A percentile compares a stretch with the other conserved stretches of the same genome.
These are phyloP conservation scores for Manis pentadactyla DNA, from an alignment of 2,797 vertebrate genomes.

Conservation along the genomic window DNA sequence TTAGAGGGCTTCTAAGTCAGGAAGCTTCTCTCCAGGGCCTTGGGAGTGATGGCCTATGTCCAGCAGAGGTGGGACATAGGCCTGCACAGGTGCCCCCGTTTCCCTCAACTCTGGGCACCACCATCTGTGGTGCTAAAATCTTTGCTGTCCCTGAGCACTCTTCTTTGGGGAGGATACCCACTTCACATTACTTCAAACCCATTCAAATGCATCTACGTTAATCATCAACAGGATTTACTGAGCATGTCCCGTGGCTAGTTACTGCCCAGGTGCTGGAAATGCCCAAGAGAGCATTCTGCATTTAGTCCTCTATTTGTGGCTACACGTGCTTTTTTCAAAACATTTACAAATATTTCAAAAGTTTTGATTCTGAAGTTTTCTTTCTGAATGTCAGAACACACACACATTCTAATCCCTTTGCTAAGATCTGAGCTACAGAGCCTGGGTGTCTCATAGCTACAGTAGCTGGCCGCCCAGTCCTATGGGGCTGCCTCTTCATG, in stretches of 20 bases:
- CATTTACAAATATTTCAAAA: not conserved
- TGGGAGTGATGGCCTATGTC: too few relatives aligned
- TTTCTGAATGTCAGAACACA: not conserved
- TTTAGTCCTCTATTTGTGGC: not conserved
- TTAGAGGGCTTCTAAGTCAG: too few relatives aligned
- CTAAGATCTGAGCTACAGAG: not conserved
- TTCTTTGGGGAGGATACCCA: not conserved
- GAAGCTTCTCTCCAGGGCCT: not conserved
- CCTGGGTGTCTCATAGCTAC: not conserved
- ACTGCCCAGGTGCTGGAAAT: fast-evolving
- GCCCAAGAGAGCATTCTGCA: too few relatives aligned
- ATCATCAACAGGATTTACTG: not conserved
- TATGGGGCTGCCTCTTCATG: not conserved
- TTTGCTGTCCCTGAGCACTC: too few relatives aligned
- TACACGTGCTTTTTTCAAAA: not conserved
- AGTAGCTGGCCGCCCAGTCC: not conserved
- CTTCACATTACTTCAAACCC: not conserved
- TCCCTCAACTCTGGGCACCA: not conserved
- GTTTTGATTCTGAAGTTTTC: not conserved
- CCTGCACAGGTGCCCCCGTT: not conserved
- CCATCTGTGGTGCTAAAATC: fast-evolving
- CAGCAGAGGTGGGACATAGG: fast-evolving
- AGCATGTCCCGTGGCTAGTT: fast-evolving
- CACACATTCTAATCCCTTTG: not conserved
- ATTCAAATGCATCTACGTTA: not conserved